A percentile compares a stretch with the other conserved stretches of the same genome.
phyloP scores from a whole-genome alignment of 2,888 invertebrate species.

The Idaea straminata region DNA sequence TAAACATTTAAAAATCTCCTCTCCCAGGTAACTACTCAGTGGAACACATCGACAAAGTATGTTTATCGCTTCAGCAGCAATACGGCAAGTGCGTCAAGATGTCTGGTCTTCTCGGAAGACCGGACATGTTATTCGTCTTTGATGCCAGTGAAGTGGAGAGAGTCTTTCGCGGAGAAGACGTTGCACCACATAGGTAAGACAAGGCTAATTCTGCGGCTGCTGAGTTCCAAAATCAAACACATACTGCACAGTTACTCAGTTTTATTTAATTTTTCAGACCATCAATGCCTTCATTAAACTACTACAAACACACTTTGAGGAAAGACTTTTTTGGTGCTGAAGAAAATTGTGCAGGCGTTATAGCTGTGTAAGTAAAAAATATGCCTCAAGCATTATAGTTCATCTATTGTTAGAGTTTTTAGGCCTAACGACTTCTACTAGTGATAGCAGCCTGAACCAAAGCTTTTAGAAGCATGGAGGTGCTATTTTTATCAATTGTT shows the following conservation, averaged over 20 bases:
- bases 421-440: too few species aligned
- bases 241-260: not conserved
- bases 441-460: too few species aligned
- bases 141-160: slow-evolving; percentile 85
- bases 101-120: slow-evolving; percentile 83
- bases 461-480: too few species aligned
- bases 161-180: slow-evolving; percentile 84
- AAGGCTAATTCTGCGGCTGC: not conserved
- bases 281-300: slow-evolving; percentile 87
- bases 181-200: slow-evolving; percentile 79
- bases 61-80: slow-evolving; percentile 76
- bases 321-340: slow-evolving; percentile 85
- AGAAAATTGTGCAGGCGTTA: slow-evolving; percentile 82
- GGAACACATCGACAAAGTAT: slow-evolving; percentile 84
- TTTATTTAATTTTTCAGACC: slow-evolving; percentile 67
- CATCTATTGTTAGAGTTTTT: too few species aligned
- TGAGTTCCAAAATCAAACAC: not conserved
- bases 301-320: slow-evolving; percentile 85
- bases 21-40: slow-evolving; percentile 81
- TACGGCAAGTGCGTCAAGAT: slow-evolving; percentile 86
- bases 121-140: slow-evolving; percentile 87
- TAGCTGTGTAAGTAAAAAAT: slow-evolving; percentile 85
- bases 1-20: slow-evolving; percentile 1
- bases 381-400: too few species aligned
- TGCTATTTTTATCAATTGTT: too few species aligned